Evolutionary conservation across 2,113 vertebrate species (phyloP).

Genomic region (Raja brachyura): DNA sequence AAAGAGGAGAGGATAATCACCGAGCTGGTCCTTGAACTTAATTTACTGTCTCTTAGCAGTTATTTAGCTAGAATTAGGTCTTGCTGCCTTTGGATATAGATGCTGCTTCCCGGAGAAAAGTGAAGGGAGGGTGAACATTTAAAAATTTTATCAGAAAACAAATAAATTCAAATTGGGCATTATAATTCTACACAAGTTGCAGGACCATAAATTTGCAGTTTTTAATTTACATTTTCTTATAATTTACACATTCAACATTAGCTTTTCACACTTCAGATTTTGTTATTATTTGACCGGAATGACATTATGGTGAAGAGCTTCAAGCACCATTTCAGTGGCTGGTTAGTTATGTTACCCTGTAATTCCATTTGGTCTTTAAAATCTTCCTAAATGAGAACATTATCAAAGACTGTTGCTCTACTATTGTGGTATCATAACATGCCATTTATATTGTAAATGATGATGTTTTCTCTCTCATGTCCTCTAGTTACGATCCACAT

Average conservation of each 20-base stretch:
- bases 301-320: background rate
- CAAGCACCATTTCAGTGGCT: conserved; percentile 15
- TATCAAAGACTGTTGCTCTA: background rate
- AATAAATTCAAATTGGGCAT: conserved; percentile 10
- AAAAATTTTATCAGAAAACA: background rate
- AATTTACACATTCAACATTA: conserved; percentile 10
- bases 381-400: background rate
- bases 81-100: background rate
- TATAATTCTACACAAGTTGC: background rate
- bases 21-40: background rate
- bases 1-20: background rate
- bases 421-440: background rate
- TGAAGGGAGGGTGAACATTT: background rate
- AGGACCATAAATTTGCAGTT: conserved; percentile 21
- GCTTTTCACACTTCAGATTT: conserved; percentile 11
- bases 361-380: conserved; percentile 33
- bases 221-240: conserved; percentile 25
- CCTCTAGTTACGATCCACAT: background rate
- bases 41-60: background rate
- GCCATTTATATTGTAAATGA: background rate
- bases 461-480: background rate
- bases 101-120: background rate
- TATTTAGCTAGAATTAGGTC: background rate
- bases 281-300: background rate
- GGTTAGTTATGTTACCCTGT: conserved; percentile 13